Conservation (phyloP, 1,140 invertebrate genomes). For the Paralvinella palmiformis region DNA sequence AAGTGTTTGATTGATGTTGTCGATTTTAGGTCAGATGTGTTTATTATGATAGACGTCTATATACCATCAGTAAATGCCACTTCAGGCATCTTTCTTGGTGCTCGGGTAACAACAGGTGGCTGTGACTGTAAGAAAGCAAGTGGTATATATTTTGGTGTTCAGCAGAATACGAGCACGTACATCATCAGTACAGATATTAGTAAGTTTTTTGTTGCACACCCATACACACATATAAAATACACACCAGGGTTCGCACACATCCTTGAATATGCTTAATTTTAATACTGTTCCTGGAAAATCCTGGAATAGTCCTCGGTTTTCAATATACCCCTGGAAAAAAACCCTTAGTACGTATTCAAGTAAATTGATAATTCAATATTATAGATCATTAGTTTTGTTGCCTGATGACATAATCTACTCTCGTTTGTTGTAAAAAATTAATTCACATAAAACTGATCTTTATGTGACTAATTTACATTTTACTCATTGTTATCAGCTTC, state of each 20-base stretch:
- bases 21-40: conserved; percentile 29
- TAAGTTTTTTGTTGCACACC: conserved; percentile 1
- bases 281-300: not conserved
- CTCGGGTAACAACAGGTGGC: conserved; percentile 23
- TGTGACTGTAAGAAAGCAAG: conserved; percentile 12
- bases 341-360: too few relatives aligned
- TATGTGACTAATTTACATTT: too few relatives aligned
- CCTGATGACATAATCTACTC: too few relatives aligned
- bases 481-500: too few relatives aligned
- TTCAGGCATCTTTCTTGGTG: conserved; percentile 38
- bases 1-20: not conserved
- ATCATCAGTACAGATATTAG: conserved; percentile 15
- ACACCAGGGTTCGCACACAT: not conserved
- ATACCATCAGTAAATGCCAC: conserved; percentile 31
- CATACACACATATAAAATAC: not conserved
- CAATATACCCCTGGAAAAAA: too few relatives aligned
- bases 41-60: conserved; percentile 28
- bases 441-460: too few relatives aligned
- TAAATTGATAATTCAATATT: too few relatives aligned
- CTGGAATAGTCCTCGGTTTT: not conserved
- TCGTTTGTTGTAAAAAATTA: too few relatives aligned
- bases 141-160: conserved; percentile 21
- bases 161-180: not conserved
- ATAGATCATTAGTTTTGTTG: too few relatives aligned
- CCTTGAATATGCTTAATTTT: not conserved